Percentiles rank a stretch among this genome's conserved stretches.
Conservation (phyloP, 2,113 vertebrate species). For the Aptenodytes forsteri region DNA sequence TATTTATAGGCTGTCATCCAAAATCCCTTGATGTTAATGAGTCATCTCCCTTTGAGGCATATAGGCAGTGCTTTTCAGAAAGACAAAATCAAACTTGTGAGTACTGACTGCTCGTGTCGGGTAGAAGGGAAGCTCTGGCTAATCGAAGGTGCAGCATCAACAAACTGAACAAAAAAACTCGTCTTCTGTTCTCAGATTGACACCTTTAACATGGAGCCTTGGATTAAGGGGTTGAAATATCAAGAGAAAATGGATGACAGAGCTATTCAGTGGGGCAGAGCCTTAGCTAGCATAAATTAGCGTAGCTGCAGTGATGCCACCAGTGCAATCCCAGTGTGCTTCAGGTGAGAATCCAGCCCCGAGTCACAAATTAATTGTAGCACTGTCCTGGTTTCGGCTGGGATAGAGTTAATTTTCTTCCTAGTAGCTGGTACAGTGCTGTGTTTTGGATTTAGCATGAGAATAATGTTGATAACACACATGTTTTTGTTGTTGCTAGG, state of each 20-base stretch:
- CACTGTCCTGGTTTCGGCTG: no score
- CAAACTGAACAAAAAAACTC: neutral
- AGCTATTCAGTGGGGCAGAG: neutral
- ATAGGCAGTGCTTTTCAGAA: neutral
- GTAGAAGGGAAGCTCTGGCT: neutral
- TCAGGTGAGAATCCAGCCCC: neutral
- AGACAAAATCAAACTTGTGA: neutral
- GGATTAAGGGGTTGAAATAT: neutral
- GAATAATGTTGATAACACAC: no score
- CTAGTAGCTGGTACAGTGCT: no score
- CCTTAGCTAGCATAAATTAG: neutral
- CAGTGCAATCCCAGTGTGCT: neutral
- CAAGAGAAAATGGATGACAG: neutral
- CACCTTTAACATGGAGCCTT: neutral
- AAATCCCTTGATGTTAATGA: conserved; percentile 59
- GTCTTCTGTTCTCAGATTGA: neutral
- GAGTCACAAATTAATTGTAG: conserved; percentile 11
- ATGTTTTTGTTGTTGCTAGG: no score
- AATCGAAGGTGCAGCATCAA: conserved; percentile 5
- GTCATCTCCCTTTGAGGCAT: neutral
- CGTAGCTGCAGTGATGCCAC: neutral
- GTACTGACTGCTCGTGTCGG: neutral
- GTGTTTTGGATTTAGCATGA: no score
- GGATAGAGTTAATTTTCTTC: no score
- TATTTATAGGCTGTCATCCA: conserved; percentile 47